phyloP scores from a whole-genome alignment of 2,888 invertebrate genomes.

The Mesorhabditis spiculigera region DNA sequence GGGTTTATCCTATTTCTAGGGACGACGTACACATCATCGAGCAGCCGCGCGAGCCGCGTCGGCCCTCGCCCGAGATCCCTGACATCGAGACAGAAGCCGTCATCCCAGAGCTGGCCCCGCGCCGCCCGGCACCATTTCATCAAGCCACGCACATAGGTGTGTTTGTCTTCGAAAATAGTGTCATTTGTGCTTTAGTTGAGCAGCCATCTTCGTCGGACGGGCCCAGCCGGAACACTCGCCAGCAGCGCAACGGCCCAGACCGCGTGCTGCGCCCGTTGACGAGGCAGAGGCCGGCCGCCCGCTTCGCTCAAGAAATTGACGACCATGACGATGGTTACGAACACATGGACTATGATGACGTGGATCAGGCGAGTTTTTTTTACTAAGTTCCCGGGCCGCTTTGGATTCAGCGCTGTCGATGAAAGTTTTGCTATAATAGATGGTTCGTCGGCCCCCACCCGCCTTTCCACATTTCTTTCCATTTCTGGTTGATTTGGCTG shows the following conservation, averaged over 20 bases:
- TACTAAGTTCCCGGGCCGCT: too few relatives aligned
- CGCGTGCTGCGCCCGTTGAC: too few relatives aligned
- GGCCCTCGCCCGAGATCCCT: background rate
- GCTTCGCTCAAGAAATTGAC: background rate
- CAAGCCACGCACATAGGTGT: background rate
- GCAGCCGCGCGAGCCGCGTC: background rate
- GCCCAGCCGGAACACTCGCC: too few relatives aligned
- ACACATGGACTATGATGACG: background rate
- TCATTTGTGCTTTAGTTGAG: background rate
- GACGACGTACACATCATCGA: background rate
- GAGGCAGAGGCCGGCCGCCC: too few relatives aligned
- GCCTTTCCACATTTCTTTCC: too few relatives aligned
- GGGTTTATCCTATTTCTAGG: background rate
- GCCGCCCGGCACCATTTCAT: background rate
- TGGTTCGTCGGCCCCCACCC: too few relatives aligned
- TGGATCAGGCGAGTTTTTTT: too few relatives aligned
- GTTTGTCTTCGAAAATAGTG: background rate
- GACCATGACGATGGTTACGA: conserved; percentile 7
- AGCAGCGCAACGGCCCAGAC: background rate
- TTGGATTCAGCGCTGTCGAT: too few relatives aligned
- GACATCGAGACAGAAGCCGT: background rate
- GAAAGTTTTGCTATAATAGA: too few relatives aligned
- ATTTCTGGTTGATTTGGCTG: too few relatives aligned
- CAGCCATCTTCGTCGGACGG: background rate
- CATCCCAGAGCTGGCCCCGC: conserved; percentile 1